phyloP scores from a whole-genome alignment of 2,888 invertebrate genomes.

The Diachrysia chrysitis region DNA sequence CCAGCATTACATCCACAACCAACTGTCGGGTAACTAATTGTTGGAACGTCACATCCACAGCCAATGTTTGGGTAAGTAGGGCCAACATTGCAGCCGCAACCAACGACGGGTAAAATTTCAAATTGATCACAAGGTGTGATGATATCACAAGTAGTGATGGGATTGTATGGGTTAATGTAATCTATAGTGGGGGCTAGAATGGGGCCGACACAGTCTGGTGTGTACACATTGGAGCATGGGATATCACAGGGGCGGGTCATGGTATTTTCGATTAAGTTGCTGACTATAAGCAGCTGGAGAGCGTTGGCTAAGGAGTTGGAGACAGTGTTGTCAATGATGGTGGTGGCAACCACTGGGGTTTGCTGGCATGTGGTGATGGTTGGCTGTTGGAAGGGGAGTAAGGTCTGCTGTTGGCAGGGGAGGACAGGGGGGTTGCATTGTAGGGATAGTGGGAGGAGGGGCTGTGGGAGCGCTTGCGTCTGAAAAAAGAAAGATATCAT shows the following conservation, averaged over 20 bases:
- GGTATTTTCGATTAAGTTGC: constrained; percentile 70
- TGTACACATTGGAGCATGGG: neutral
- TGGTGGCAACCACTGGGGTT: constrained; percentile 58
- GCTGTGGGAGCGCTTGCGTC: constrained; percentile 42
- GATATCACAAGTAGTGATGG: constrained; percentile 33
- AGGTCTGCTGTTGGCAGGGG: constrained; percentile 25
- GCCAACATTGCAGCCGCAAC: constrained; percentile 12
- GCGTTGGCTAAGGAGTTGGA: constrained; percentile 76
- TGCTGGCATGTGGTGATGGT: constrained; percentile 28
- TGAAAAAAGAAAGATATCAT: constrained; percentile 35
- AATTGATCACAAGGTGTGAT: constrained; percentile 31
- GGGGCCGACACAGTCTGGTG: neutral
- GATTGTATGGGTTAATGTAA: constrained; percentile 19
- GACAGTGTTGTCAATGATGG: constrained; percentile 73
- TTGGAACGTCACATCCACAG: neutral
- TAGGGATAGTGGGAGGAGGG: constrained; percentile 18
- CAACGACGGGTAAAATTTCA: constrained; percentile 43
- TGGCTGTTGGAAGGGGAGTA: constrained; percentile 37
- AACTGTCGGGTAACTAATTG: constrained; percentile 8
- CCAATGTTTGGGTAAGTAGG: neutral
- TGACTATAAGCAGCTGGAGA: constrained; percentile 74
- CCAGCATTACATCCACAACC: constrained; percentile 24
- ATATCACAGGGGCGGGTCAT: constrained; percentile 20
- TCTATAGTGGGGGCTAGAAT: constrained; percentile 30
- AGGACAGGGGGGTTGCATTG: constrained; percentile 18